Base-by-base conservation (phyloP, 2,888 invertebrate genomes). In the Pseudococcus viburni region DNA sequence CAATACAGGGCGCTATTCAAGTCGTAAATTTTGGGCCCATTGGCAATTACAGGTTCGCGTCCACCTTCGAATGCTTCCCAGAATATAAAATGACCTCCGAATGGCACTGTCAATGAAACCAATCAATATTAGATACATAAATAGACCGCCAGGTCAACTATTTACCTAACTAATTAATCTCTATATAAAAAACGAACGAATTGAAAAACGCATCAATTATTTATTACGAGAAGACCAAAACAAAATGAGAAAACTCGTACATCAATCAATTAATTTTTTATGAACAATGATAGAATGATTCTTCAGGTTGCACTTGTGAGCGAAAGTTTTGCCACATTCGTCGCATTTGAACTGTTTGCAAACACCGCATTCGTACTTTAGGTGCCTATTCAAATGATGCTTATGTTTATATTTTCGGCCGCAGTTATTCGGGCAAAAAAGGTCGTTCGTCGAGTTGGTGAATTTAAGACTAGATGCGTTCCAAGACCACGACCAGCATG, bases 341-440 rank as follows among this genome's bases (percentile, higher is more conserved):
- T 83, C 59, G 86, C 90, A 90, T 11, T 22, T 90, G 90, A 92
- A 92, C 89, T 91, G 91, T 11, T 92, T 92, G 84, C 92, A 92
- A 11, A 92, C 92, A 89, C 93, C 90, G 88, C 90, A 90, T 88
- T 90, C 89, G 19, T 89, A 90, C 83, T 87, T 90, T 19, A 89
- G 7, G 51, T 90, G 90, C 42, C 89, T 88, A 33, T 89, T 89
- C 46, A 90, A 85, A 15, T 85, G 85, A 22, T 84, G 85, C 39
- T 88, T 88, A 59, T 89, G 48, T 87, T 89, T 90, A 48, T 89
- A 89, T 46, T 55, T 88, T 9, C 87, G 83, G 7, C 89, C 89
- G 17, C 89, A 89, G 15, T 86, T 83, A 51, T 89, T 89, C 15
- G 89, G 89, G 64, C 89, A 90, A 85, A 91, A 89, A 11, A 90